Percentiles rank a stretch among this genome's conserved stretches.
phyloP scores from a whole-genome alignment of 2,797 vertebrate genomes.

The Lerista edwardsae region DNA sequence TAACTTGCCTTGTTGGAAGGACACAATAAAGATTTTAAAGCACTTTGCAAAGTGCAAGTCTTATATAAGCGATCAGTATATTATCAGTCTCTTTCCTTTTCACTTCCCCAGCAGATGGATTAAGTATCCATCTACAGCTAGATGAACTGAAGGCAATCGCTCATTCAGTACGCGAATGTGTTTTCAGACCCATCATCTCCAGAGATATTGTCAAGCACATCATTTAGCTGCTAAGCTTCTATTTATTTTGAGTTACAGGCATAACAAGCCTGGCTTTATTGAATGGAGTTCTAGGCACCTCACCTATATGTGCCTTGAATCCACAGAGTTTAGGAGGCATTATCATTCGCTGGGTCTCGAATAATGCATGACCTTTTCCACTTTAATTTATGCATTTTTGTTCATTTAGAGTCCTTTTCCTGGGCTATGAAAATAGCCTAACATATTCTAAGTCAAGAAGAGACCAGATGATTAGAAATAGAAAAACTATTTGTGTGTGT shows the following conservation, averaged over 20 bases:
- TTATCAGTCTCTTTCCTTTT: not conserved
- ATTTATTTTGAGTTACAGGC: conserved; percentile 9
- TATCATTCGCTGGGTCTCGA: not conserved
- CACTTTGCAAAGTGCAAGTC: not conserved
- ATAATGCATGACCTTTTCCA: conserved; percentile 4
- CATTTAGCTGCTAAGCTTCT: not conserved
- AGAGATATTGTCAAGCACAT: not conserved
- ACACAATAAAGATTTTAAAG: not conserved
- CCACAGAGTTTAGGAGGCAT: not conserved
- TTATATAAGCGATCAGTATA: not conserved
- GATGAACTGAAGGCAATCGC: not conserved
- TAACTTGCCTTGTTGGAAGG: not conserved
- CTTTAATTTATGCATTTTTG: not conserved
- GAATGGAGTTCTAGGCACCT: not conserved
- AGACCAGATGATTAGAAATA: not conserved
- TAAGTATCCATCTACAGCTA: conserved; percentile 5
- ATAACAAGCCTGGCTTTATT: not conserved
- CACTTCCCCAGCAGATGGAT: not conserved
- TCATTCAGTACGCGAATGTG: conserved; percentile 16
- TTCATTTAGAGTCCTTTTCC: not conserved
- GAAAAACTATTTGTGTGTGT: not conserved
- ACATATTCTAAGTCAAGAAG: not conserved
- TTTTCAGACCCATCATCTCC: conserved; percentile 8
- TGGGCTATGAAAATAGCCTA: not conserved
- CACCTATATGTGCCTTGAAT: not conserved